Evolutionary conservation across 2,888 invertebrate species (phyloP).

Genomic region (Andrena marginata): DNA sequence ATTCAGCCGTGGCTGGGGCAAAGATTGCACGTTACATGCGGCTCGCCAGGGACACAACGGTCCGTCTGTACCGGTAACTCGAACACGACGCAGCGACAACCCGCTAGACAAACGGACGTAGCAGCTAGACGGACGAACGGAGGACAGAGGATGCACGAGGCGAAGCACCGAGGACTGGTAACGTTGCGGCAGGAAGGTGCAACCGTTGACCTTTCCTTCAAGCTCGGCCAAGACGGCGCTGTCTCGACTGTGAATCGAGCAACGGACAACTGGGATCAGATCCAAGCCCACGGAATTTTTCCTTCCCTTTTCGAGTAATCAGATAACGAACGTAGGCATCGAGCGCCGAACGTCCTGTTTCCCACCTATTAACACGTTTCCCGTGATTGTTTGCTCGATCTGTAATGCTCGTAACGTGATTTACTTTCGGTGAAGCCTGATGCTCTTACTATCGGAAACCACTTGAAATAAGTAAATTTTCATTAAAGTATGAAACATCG

Average conservation of each 20-base stretch:
- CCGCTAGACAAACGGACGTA: slow-evolving; percentile 71
- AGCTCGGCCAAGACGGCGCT: slow-evolving; percentile 31
- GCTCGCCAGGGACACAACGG: slow-evolving; percentile 70
- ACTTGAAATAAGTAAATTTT: neutral
- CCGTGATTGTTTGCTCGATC: neutral
- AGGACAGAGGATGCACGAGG: slow-evolving; percentile 29
- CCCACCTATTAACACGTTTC: slow-evolving; percentile 28
- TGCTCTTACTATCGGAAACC: neutral
- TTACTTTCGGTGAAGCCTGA: no score
- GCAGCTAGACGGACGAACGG: slow-evolving; percentile 52
- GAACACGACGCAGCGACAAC: slow-evolving; percentile 67
- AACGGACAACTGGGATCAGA: slow-evolving; percentile 42
- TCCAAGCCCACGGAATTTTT: slow-evolving; percentile 37
- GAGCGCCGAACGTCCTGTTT: slow-evolving; percentile 28
- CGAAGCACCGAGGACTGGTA: slow-evolving; percentile 31
- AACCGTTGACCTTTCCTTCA: slow-evolving; percentile 69
- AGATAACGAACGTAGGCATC: slow-evolving; percentile 58
- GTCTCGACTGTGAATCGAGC: slow-evolving; percentile 31
- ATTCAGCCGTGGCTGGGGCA: slow-evolving; percentile 66
- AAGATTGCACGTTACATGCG: slow-evolving; percentile 69
- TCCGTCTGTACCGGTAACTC: slow-evolving; percentile 72
- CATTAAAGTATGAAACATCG: neutral
- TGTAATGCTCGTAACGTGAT: neutral
- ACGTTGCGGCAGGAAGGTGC: slow-evolving; percentile 45
- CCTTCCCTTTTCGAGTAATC: slow-evolving; percentile 38